Evolutionary conservation across 2,797 vertebrate genomes (phyloP), one percentile per base, ranked within the genome.

Genomic region (Danio aesculapii): DNA sequence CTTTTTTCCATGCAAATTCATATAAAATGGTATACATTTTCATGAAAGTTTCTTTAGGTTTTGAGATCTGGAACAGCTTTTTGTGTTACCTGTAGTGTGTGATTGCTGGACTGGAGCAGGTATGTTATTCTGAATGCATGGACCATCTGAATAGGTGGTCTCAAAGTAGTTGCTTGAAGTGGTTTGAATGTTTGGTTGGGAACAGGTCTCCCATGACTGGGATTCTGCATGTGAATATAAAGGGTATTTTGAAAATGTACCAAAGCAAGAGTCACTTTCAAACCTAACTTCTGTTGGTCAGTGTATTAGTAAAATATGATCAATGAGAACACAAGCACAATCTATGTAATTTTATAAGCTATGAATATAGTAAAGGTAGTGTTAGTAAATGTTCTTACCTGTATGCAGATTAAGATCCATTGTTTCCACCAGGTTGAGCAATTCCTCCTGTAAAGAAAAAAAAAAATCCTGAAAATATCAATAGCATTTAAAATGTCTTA

Each of bases 341-440:
- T 30, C 30, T 30, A 30, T 30, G 30, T 30, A 30, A 30, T 30
- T 30, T 30, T 0, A 14, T 49, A 30, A 50, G n/a, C 16, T 6
- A 8, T 70, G 7, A 70, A 13, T 53, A n/a, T 55, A 43, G 9
- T n/a, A 9, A 70, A 41, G 14, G 43, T 17, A 70, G 9, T 43
- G 30, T 43, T 39, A 9, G 17, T 11, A 7, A 39, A 44, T 68
- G 8, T 39, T 41, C 5, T 30, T 91, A 93, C 92, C 93, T 92
- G 78, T 0, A 21, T 55, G 62, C 73, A 53, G 85, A 47, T 73
- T 86, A 30, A 93, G 78, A 68, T 88, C 88, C 82, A 94, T 71
- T 14, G 80, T 88, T 55, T 68, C 84, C 7, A 94, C 81, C 6
- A 88, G 61, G 66, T 89, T 83, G 0, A 87, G 81, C 70, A 94